Base-by-base conservation (phyloP, 2,113 vertebrate genomes). In the Daboia siamensis region DNA sequence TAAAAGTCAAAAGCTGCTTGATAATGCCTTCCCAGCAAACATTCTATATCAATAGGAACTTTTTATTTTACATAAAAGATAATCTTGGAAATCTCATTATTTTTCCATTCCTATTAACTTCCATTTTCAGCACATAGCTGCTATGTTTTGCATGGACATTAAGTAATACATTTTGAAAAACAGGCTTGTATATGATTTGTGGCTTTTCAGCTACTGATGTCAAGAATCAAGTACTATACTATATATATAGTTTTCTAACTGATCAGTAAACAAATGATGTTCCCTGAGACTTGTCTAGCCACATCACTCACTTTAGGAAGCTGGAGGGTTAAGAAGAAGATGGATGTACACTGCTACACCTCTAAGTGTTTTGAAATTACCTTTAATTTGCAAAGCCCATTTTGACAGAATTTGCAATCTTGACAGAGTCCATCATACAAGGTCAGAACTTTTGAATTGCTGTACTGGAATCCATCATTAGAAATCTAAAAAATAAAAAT, bases 351-450 rank as follows among this genome's bases (percentile, higher is more conserved):
- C 0, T 92, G 89, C 95, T 95, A 95, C 97, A 95, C 74, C 92
- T 94, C 95, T 93, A 95, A 91, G 94, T 95, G 96, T 87, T 95
- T 96, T 97, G 94, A 52, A 95, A 96, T 98, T 98, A 98, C 98
- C 98, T 98, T 99, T 98, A 98, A 98, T 98, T 98, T 98, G 97
- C 98, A 98, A 95, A 98, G 97, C 97, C 96, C 96, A 11, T 97
- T 96, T 90, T 94, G 95, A 2, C 96, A 96, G 3, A 95, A 95
- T 57, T 97, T 95, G 88, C 98, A 98, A 92, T 96, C 94, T 96
- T 98, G 98, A 96, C 98, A 98, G 52, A 97, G 94, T 0, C 97
- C 97, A 0, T 98, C 97, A 21, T 97, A 98, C 93, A 98, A 96
- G 15, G 97, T 98, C 95, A 98, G 92, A 89, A 97, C 97, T 94